phyloP scores from a whole-genome alignment of 2,888 invertebrate genomes.

The Iphiclides podalirius region DNA sequence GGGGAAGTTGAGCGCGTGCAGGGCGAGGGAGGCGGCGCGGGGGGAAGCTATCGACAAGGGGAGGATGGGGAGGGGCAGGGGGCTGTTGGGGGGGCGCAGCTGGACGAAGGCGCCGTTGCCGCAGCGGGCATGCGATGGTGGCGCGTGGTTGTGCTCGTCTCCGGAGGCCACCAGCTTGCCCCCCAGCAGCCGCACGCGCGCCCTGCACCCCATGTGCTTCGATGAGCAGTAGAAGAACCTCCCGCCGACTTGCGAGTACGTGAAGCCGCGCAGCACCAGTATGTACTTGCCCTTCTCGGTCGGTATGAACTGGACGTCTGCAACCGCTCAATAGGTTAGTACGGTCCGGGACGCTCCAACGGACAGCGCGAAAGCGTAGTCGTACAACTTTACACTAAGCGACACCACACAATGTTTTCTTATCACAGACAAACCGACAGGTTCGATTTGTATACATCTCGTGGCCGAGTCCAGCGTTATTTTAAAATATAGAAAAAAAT shows the following conservation, averaged over 20 bases:
- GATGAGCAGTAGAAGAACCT: slow-evolving; percentile 74
- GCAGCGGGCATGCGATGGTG: slow-evolving; percentile 71
- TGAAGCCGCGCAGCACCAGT: slow-evolving; percentile 68
- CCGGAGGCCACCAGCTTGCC: slow-evolving; percentile 66
- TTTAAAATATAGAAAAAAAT: no score
- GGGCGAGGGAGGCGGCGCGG: slow-evolving; percentile 52
- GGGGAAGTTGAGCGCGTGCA: slow-evolving; percentile 64
- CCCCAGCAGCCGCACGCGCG: slow-evolving; percentile 59
- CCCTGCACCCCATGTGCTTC: slow-evolving; percentile 72
- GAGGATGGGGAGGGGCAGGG: slow-evolving; percentile 38
- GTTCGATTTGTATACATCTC: no score
- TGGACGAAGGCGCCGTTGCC: slow-evolving; percentile 73
- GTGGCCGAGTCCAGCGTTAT: no score
- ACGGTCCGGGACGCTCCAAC: no score
- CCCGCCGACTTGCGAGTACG: slow-evolving; percentile 75
- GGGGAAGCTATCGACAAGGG: slow-evolving; percentile 54
- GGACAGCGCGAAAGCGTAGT: no score
- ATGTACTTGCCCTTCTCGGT: slow-evolving; percentile 75
- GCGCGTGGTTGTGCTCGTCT: slow-evolving; percentile 68
- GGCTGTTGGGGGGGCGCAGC: slow-evolving; percentile 53
- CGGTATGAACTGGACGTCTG: slow-evolving; percentile 76
- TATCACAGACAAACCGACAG: no score
- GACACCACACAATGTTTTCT: no score
- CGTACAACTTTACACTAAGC: no score
- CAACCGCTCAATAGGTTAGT: slow-evolving; percentile 35